Evolutionary conservation across 2,888 invertebrate species (phyloP).

Genomic region (Dromius quadrimaculatus): DNA sequence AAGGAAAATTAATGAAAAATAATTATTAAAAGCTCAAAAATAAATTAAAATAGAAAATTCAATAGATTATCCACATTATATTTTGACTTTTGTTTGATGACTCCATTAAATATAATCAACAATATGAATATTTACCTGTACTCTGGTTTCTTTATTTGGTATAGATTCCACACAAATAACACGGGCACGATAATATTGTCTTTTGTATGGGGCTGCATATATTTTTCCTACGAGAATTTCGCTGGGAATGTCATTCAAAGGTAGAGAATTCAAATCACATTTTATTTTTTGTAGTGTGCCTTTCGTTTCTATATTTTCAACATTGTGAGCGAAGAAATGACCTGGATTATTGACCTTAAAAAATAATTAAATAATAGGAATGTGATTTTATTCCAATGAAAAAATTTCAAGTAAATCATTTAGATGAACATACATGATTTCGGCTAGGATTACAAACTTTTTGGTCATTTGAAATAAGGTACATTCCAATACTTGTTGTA

Average conservation of each 20-base stretch:
- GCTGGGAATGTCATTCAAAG: constrained; percentile 58
- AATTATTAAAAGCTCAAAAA: too few species aligned
- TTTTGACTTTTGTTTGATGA: background rate
- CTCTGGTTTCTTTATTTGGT: background rate
- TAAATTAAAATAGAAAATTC: too few species aligned
- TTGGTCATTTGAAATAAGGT: too few species aligned
- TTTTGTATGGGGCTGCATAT: constrained; percentile 72
- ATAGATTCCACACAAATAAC: constrained; percentile 64
- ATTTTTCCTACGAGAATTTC: constrained; percentile 67
- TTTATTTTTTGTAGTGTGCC: constrained; percentile 63
- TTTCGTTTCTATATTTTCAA: constrained; percentile 63
- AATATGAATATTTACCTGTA: constrained; percentile 24
- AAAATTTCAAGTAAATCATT: too few species aligned
- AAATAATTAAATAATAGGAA: constrained; percentile 5
- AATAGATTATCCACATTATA: too few species aligned
- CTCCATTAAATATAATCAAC: too few species aligned
- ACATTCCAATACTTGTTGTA: background rate
- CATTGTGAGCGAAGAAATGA: constrained; percentile 77
- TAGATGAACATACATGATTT: too few species aligned
- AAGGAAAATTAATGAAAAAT: too few species aligned
- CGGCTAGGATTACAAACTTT: too few species aligned
- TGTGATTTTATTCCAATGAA: constrained; percentile 46
- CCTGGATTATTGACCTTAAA: constrained; percentile 72
- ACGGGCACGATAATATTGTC: constrained; percentile 71
- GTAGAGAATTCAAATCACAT: constrained; percentile 63